Evolutionary conservation across 1,140 invertebrate genomes (phyloP), one percentile per base, ranked within the genome.

Genomic region (Drosophila murphyi): DNA sequence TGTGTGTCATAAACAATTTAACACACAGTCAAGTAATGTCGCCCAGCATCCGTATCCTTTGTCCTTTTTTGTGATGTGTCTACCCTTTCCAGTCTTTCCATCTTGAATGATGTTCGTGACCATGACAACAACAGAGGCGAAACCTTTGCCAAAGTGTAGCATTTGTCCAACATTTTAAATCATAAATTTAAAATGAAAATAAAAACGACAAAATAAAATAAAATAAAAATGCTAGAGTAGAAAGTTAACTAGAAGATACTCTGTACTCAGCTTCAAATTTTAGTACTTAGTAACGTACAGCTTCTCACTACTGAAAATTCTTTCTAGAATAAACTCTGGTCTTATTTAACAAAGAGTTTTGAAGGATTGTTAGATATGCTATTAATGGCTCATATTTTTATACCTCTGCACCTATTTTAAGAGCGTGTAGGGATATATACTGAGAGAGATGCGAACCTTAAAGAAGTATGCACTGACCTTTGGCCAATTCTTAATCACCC

Each of bases 81-180:
- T 87, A 87, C 83, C 83, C 83, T 85, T 87, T 87, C 85, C 62
- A n/a, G n/a, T n/a, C 10, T n/a, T n/a, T 43, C 4, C 39, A 70
- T 29, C 20, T 20, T 20, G 20, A 32, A 50, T 50, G 45, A 80
- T 72, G 61, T 20, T 20, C 20, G 20, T 20, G 20, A 20, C 20
- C 20, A 20, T 20, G 20, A 20, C 20, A 20, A 20, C 20, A 20
- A 20, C 20, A 20, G 0, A 20, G 20, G 62, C 67, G 56, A 55
- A 61, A 47, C 80, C 71, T 80, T 80, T 89, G 83, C 85, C 72
- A 83, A 87, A 87, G 83, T 89, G 85, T 87, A 83, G 83, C 83
- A 74, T 89, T 87, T 87, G 89, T 83, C 80, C 63, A 67, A 68
- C 20, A 69, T 79, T 82, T 82, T 65, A 76, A 87, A 88, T 82